Evolutionary conservation across 2,797 vertebrate genomes (phyloP), one percentile per base, ranked within the genome.

Genomic region (Pempheris klunzingeri): DNA sequence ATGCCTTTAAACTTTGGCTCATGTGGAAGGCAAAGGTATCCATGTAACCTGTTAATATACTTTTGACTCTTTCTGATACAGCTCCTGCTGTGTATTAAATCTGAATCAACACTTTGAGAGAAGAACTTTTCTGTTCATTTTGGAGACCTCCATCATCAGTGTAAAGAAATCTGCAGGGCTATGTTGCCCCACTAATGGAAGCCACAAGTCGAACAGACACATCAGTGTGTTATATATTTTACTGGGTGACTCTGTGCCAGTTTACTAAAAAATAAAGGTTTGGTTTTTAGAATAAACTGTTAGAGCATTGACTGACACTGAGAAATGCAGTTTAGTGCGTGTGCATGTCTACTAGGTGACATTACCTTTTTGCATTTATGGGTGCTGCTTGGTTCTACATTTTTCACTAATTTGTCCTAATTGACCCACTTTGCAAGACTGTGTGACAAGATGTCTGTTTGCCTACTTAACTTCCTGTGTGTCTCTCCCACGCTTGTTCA

Each of bases 11-110:
- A 66, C 88, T 96, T 8, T 95, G 91, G 92, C 87, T 96, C 68
- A 96, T 94, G 92, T 95, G 91, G 94, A 96, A 96, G 80, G 91
- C 93, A 49, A 96, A 96, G 92, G 94, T 95, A 84, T 70, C 32
- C 2, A 17, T 71, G 30, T 1, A 43, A 14, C 22, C 3, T 13
- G 12, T 53, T 28, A 28, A 28, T 46, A 22, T 34, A 34, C 28
- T n/a, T 13, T 20, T n/a, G 12, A 22, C 43, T 24, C 32, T 22
- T 10, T 20, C 34, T 3, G 22, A 54, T 38, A 17, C 4, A 22
- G 20, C 9, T 10, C 41, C n/a, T 18, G 22, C 15, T 20, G 15
- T 18, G 43, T 8, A 20, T 61, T 15, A 34, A 22, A 44, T 12
- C 17, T 55, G 46, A 43, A n/a, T 30, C 9, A 26, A 44, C 41